phyloP scores from a whole-genome alignment of 2,797 vertebrate species.

The Myotis findleyi region DNA sequence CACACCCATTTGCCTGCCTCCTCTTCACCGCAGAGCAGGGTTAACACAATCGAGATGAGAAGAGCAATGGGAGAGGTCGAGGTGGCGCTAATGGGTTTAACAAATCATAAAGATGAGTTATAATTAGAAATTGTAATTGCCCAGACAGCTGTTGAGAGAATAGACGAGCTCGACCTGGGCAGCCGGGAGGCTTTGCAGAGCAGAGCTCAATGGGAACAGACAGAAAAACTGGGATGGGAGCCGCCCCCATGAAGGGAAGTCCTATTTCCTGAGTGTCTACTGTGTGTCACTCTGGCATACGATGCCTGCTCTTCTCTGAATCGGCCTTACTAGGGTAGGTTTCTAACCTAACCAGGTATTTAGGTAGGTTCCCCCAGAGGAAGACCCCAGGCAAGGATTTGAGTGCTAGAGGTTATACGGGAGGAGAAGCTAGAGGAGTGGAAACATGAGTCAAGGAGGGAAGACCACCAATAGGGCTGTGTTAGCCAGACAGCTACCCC shows the following conservation, averaged over 20 bases:
- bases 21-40: neutral
- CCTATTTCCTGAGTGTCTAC: neutral
- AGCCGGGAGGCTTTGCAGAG: neutral
- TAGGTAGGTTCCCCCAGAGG: neutral
- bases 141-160: conserved; percentile 50
- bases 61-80: neutral
- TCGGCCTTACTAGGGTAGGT: neutral
- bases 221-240: neutral
- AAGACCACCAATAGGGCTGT: neutral
- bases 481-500: neutral
- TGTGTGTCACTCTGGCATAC: neutral
- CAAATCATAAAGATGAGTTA: conserved; percentile 63
- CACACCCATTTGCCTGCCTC: neutral
- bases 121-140: conserved; percentile 67
- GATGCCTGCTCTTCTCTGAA: neutral
- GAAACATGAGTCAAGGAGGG: neutral
- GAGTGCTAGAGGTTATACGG: neutral
- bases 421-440: neutral
- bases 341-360: neutral
- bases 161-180: neutral
- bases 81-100: conserved; percentile 45
- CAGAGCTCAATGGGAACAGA: neutral
- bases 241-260: neutral
- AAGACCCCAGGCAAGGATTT: neutral
- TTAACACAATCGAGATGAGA: neutral